A percentile compares a stretch with the other conserved stretches of the same genome.
Evolutionary conservation across 2,113 vertebrate species (phyloP).

Genomic region (Lipotes vexillifer): DNA sequence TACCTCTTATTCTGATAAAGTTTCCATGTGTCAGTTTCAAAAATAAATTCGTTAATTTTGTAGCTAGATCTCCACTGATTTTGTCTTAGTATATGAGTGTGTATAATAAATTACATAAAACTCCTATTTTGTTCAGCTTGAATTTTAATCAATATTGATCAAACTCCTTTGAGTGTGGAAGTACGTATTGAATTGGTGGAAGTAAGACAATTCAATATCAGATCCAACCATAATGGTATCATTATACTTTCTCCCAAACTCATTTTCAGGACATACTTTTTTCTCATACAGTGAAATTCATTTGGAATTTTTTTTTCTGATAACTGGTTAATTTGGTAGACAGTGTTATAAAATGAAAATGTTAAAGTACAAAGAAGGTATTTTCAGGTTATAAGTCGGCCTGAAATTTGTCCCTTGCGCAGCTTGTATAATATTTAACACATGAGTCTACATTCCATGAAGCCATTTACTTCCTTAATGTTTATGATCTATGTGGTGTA

Average conservation of each 20-base stretch:
- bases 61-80: background rate
- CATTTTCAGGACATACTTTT: background rate
- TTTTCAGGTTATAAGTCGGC: background rate
- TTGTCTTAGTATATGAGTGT: background rate
- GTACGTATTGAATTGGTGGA: background rate
- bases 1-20: background rate
- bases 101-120: slow-evolving; percentile 2
- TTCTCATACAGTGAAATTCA: background rate
- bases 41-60: background rate
- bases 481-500: background rate
- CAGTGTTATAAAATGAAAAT: background rate
- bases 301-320: background rate
- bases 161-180: background rate
- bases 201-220: slow-evolving; percentile 20
- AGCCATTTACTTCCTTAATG: background rate
- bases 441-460: background rate
- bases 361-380: background rate
- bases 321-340: background rate
- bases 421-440: background rate
- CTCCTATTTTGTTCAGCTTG: slow-evolving; percentile 2
- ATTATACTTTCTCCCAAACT: background rate
- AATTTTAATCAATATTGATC: slow-evolving; percentile 40
- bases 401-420: background rate
- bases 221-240: background rate
- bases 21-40: background rate